Evolutionary conservation across 2,113 vertebrate genomes (phyloP), one percentile per base, ranked within the genome.

Genomic region (Chitala chitala): DNA sequence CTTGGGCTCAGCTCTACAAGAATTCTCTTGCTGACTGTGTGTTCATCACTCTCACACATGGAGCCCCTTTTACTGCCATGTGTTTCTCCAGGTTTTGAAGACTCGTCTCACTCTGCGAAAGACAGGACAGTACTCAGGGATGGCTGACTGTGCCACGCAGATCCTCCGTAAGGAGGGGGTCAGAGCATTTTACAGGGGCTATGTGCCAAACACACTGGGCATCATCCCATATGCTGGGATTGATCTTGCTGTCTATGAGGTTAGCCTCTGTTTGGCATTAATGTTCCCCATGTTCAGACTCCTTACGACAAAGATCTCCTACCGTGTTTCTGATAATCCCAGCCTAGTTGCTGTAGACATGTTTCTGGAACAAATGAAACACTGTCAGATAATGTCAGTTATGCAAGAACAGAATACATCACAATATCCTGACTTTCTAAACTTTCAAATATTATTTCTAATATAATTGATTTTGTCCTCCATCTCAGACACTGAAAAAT

Each of bases 401-500:
- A n/a, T n/a, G n/a, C n/a, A n/a, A n/a, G n/a, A n/a, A n/a, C n/a
- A n/a, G n/a, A n/a, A n/a, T n/a, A n/a, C n/a, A n/a, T n/a, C n/a
- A n/a, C n/a, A n/a, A n/a, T n/a, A n/a, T n/a, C n/a, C n/a, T n/a
- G n/a, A n/a, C n/a, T n/a, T n/a, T n/a, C n/a, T n/a, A n/a, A n/a
- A n/a, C n/a, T n/a, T n/a, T n/a, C 36, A 51, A n/a, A 46, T 17
- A 44, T n/a, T 44, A 40, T 73, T 17, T 44, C 6, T 20, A 12
- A 13, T 61, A 13, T 63, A 17, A 31, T 2, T 46, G 55, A 44
- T 42, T 20, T 12, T 36, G 10, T 63, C 46, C n/a, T 54, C 55
- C 26, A 17, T 38, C 22, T 1, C 31, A 98, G 95, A 93, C 94
- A 46, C 83, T 98, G 54, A 98, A 97, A 88, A 92, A 90, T 9